Conservation (phyloP, 2,113 vertebrate species). For the Clarias magur region DNA sequence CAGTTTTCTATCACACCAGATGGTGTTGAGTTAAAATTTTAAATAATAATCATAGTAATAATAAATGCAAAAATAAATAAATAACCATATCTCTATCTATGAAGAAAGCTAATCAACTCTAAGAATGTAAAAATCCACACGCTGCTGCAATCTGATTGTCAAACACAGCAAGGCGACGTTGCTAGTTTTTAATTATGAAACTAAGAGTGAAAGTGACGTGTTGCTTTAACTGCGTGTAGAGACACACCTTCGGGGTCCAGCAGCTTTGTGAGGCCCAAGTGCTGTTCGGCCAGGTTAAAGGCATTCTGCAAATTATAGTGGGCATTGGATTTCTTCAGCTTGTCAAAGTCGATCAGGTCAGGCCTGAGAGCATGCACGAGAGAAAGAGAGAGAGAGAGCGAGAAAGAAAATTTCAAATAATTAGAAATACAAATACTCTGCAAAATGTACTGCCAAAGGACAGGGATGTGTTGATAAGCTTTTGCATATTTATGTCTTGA, state of each 20-base stretch:
- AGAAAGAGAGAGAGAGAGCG: background rate
- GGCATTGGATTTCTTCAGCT: conserved; percentile 96
- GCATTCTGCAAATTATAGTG: conserved; percentile 98
- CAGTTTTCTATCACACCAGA: background rate
- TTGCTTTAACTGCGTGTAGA: conserved; percentile 41
- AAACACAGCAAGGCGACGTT: no score
- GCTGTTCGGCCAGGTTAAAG: conserved; percentile 94
- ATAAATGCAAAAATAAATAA: background rate
- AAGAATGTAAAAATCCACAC: background rate
- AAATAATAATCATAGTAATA: background rate
- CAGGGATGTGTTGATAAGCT: background rate
- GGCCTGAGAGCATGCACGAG: conserved; percentile 70
- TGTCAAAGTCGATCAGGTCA: conserved; percentile 97
- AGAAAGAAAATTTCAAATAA: background rate
- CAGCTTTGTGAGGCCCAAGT: conserved; percentile 93
- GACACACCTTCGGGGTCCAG: conserved; percentile 88
- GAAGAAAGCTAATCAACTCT: background rate
- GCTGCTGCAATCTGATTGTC: background rate
- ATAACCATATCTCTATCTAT: background rate
- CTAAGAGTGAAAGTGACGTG: background rate
- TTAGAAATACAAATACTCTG: background rate
- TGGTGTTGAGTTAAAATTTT: background rate
- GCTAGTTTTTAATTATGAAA: background rate
- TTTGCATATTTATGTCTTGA: background rate
- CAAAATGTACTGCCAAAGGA: background rate